Conservation (phyloP, 35 echinoderm and acorn worm species). For the Lytechinus variegatus region DNA sequence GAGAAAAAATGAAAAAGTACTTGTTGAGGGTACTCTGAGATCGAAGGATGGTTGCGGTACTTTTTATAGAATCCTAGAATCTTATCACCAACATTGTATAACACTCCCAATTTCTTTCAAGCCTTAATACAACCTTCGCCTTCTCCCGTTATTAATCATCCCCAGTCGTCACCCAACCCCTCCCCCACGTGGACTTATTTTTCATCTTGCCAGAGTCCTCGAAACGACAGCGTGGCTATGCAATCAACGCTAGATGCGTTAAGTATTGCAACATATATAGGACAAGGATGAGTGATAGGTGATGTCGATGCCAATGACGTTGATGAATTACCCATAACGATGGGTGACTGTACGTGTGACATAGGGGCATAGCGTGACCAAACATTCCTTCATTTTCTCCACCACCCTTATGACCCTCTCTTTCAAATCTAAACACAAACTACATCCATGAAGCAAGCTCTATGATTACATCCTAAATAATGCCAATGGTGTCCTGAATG, state of each 20-base stretch:
- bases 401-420: background rate
- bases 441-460: too few species aligned
- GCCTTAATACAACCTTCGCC: background rate
- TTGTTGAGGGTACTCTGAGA: too few species aligned
- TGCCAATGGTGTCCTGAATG: too few species aligned
- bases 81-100: too few species aligned
- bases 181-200: background rate
- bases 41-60: too few species aligned
- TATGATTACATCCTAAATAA: too few species aligned
- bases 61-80: too few species aligned
- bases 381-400: background rate
- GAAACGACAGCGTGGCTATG: background rate
- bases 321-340: background rate
- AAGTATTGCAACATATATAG: constrained; percentile 12
- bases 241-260: background rate
- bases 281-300: background rate
- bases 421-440: too few species aligned
- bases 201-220: background rate
- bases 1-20: too few species aligned
- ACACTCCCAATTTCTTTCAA: background rate
- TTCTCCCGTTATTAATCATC: background rate
- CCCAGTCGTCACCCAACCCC: background rate
- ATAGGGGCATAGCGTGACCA: background rate
- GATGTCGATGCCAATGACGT: background rate
- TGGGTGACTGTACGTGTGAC: background rate